Percentiles rank a stretch among this genome's conserved stretches.
These are phyloP conservation scores for Penelope pileata DNA, from an alignment of 2,113 vertebrate genomes.

Conservation along the genomic window DNA sequence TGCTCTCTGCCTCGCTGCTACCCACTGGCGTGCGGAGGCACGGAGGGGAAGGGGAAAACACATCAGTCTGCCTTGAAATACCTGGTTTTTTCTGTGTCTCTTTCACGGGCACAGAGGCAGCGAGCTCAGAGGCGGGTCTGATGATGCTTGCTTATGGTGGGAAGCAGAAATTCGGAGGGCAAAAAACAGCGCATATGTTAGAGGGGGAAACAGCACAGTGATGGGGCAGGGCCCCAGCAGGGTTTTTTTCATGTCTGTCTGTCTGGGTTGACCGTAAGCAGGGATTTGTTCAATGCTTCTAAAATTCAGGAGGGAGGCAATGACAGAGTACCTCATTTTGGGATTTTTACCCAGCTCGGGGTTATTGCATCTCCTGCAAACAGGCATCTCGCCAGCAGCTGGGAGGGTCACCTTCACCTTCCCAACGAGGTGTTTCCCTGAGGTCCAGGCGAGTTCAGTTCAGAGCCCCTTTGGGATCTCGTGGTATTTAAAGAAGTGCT, in stretches of 20 bases:
- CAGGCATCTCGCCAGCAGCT: rapidly evolving
- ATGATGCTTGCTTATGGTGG: conserved; percentile 33
- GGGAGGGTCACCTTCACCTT: neutral
- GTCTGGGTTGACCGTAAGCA: neutral
- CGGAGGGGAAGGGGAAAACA: neutral
- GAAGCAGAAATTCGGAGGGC: conserved; percentile 29
- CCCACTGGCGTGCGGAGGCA: conserved; percentile 15
- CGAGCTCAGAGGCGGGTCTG: conserved; percentile 16
- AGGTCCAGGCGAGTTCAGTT: neutral
- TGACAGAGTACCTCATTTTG: neutral
- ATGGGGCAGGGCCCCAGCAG: neutral
- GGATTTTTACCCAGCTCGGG: neutral
- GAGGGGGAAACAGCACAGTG: neutral
- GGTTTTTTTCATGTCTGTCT: neutral
- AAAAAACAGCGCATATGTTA: neutral
- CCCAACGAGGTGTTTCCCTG: neutral
- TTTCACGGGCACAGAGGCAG: conserved; percentile 34
- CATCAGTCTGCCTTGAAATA: conserved; percentile 13
- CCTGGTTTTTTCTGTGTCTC: conserved; percentile 31
- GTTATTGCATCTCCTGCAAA: neutral
- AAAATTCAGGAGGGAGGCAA: neutral
- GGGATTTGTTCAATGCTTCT: neutral
- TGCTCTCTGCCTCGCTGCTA: neutral
- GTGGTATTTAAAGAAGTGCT: neutral
- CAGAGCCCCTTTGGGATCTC: neutral